Percentiles rank a stretch among this genome's conserved stretches.
These are phyloP conservation scores for Desmophyllum pertusum DNA, from an alignment of 92 coral and sea anemone species.

Conservation along the genomic window DNA sequence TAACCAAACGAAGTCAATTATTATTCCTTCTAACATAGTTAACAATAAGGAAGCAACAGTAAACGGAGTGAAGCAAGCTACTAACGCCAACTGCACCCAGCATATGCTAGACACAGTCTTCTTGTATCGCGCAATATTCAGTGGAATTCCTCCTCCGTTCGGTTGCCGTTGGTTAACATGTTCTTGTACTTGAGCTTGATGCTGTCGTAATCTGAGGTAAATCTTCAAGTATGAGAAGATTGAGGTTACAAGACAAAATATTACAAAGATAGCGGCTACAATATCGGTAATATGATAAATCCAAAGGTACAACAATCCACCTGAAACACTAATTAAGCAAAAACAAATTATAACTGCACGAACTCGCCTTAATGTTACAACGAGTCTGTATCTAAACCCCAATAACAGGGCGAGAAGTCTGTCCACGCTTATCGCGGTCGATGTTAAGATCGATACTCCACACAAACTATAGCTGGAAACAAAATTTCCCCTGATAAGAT, in stretches of 20 bases:
- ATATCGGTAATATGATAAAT: not conserved
- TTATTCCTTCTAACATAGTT: not conserved
- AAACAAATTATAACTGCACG: not conserved
- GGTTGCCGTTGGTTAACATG: not conserved
- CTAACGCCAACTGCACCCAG: constrained; percentile 10
- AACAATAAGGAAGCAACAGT: not conserved
- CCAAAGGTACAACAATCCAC: not conserved
- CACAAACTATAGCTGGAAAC: not conserved
- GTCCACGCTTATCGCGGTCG: constrained; percentile 7
- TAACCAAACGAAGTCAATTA: not conserved
- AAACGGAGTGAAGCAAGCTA: constrained; percentile 2
- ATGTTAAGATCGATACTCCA: not conserved
- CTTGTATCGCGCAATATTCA: not conserved
- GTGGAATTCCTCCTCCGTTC: not conserved
- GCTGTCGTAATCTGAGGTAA: not conserved
- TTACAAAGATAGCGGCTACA: not conserved
- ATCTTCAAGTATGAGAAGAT: not conserved
- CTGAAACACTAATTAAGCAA: not conserved
- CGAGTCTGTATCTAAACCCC: not conserved
- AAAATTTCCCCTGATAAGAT: not conserved
- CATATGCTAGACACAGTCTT: constrained; percentile 18
- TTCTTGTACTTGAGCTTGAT: not conserved
- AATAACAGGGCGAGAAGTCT: not conserved
- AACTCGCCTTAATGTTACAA: not conserved
- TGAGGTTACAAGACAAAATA: not conserved